These are phyloP conservation scores for Naso thynnoides DNA, from an alignment of 2,797 vertebrate genomes.

Conservation along the genomic window DNA sequence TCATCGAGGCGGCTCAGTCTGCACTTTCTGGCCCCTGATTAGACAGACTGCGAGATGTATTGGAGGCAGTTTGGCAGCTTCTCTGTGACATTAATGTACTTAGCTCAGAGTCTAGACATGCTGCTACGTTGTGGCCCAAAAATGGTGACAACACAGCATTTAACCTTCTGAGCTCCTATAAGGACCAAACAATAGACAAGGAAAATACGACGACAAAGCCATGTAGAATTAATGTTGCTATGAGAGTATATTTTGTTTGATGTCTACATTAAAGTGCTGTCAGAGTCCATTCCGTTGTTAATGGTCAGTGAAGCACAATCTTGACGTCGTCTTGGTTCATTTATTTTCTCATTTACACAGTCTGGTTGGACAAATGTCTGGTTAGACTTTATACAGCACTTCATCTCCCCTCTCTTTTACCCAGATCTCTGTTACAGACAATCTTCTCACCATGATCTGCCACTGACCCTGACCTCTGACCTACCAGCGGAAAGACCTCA, in stretches of 20 bases:
- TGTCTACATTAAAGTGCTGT: conserved; percentile 3
- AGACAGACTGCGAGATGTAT: conserved; percentile 27
- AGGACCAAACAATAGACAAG: neutral
- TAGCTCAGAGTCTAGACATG: neutral
- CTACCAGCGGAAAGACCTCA: conserved; percentile 14
- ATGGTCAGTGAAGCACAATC: conserved; percentile 5
- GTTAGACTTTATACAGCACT: neutral
- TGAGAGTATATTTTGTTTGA: neutral
- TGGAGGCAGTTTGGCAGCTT: conserved; percentile 16
- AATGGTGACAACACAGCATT: neutral
- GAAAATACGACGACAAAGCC: neutral
- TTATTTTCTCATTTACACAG: conserved; percentile 26
- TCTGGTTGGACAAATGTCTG: conserved; percentile 28
- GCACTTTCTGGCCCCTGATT: conserved; percentile 4
- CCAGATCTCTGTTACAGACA: neutral
- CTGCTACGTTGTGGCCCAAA: neutral
- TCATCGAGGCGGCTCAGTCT: neutral
- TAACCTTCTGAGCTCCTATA: neutral
- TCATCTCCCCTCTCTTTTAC: neutral
- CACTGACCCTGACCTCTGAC: conserved; percentile 65
- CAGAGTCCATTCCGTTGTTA: conserved; percentile 18
- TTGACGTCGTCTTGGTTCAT: conserved; percentile 12
- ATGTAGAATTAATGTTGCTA: neutral
- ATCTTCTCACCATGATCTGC: conserved; percentile 44
- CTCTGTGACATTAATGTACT: conserved; percentile 21